These are phyloP conservation scores for Heliconius erato DNA, from an alignment of 2,888 invertebrate species.

Conservation along the genomic window DNA sequence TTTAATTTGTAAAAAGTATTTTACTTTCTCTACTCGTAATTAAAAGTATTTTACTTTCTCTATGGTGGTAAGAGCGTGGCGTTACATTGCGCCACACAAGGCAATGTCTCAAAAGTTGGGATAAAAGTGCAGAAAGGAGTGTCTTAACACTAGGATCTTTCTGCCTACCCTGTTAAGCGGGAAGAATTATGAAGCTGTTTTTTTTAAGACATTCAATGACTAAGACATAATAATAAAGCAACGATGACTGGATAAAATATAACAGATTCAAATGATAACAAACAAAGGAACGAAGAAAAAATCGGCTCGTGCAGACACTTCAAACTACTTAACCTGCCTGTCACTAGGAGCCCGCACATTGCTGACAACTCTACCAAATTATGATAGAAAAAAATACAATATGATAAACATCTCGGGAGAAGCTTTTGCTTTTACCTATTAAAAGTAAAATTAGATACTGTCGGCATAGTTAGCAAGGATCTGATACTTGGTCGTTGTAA, in stretches of 20 bases:
- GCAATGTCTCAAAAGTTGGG: too few species aligned
- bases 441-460: constrained; percentile 16
- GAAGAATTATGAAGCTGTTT: too few species aligned
- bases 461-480: background rate
- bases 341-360: constrained; percentile 41
- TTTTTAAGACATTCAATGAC: background rate
- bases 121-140: too few species aligned
- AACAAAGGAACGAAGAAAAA: constrained; percentile 35
- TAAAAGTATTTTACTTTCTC: too few species aligned
- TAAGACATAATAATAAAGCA: background rate
- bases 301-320: constrained; percentile 43
- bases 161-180: too few species aligned
- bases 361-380: constrained; percentile 36
- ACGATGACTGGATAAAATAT: background rate
- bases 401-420: constrained; percentile 15
- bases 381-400: constrained; percentile 24
- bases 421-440: constrained; percentile 24
- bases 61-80: too few species aligned
- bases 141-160: too few species aligned
- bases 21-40: too few species aligned
- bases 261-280: constrained; percentile 13
- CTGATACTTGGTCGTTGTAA: background rate
- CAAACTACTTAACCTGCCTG: constrained; percentile 10
- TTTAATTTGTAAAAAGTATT: too few species aligned
- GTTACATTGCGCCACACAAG: too few species aligned